Evolutionary conservation across 2,888 invertebrate genomes (phyloP).

Genomic region (Elmis aenea): DNA sequence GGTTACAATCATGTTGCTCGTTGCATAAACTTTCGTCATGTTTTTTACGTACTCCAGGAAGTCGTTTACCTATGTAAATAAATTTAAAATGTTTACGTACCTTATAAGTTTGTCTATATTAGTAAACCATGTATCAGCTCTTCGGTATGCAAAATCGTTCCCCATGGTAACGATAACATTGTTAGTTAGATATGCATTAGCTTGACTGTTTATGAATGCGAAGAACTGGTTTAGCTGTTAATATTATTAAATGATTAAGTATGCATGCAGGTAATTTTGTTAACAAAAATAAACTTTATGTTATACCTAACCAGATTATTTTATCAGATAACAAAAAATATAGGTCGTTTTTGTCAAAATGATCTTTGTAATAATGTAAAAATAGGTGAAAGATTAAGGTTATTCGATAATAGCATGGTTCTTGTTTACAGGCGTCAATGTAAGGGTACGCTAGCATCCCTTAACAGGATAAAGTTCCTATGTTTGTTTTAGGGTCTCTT

Average conservation of each 20-base stretch:
- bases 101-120: slow-evolving; percentile 71
- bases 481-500: too few relatives aligned
- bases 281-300: neutral
- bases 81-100: slow-evolving; percentile 41
- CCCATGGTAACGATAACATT: slow-evolving; percentile 69
- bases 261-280: neutral
- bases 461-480: too few relatives aligned
- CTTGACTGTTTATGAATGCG: slow-evolving; percentile 44
- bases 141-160: slow-evolving; percentile 65
- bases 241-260: neutral
- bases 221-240: neutral
- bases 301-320: neutral
- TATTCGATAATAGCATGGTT: too few relatives aligned
- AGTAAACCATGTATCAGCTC: slow-evolving; percentile 58
- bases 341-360: too few relatives aligned
- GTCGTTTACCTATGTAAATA: slow-evolving; percentile 49
- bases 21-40: slow-evolving; percentile 53
- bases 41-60: slow-evolving; percentile 54
- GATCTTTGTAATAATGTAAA: too few relatives aligned
- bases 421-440: too few relatives aligned
- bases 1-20: slow-evolving; percentile 77
- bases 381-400: too few relatives aligned
- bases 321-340: too few relatives aligned
- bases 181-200: slow-evolving; percentile 51
- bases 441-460: too few relatives aligned